Evolutionary conservation across 2,113 vertebrate genomes (phyloP).

Genomic region (Misgurnus mizolepis): DNA sequence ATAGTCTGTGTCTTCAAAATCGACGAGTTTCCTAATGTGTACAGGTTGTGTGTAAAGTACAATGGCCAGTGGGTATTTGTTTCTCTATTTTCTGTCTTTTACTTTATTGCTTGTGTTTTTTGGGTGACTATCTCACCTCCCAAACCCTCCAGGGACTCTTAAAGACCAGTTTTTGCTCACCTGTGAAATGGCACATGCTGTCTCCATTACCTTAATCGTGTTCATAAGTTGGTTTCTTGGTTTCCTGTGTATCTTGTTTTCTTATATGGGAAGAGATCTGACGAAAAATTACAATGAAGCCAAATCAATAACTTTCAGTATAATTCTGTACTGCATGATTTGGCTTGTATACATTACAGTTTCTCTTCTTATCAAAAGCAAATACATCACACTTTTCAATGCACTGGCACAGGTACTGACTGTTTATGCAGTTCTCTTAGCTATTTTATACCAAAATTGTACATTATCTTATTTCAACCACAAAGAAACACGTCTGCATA

Average conservation of each 20-base stretch:
- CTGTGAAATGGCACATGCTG: constrained; percentile 55
- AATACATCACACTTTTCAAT: constrained; percentile 59
- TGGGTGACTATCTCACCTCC: constrained; percentile 57
- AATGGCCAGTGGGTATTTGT: constrained; percentile 75
- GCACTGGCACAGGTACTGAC: constrained; percentile 68
- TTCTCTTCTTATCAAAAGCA: constrained; percentile 63
- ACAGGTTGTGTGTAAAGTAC: constrained; percentile 76
- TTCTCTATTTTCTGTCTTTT: constrained; percentile 53
- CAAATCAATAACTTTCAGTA: constrained; percentile 83
- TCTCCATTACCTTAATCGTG: background rate
- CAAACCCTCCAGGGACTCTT: constrained; percentile 62
- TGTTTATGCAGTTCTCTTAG: constrained; percentile 73
- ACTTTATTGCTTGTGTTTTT: constrained; percentile 63
- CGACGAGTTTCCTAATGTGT: constrained; percentile 71
- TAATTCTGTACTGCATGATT: constrained; percentile 77
- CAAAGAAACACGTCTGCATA: constrained; percentile 78
- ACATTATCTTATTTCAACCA: constrained; percentile 79
- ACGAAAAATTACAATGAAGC: constrained; percentile 89
- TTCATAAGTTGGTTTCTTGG: constrained; percentile 64
- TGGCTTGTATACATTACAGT: constrained; percentile 75
- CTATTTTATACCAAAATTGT: constrained; percentile 83
- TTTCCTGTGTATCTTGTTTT: constrained; percentile 78
- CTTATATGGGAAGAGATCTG: constrained; percentile 86
- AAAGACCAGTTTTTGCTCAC: constrained; percentile 71
- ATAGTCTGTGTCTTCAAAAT: constrained; percentile 86